A percentile compares a stretch with the other conserved stretches of the same genome.
These are phyloP conservation scores for Sternotherus odoratus DNA, from an alignment of 2,797 vertebrate species.

Conservation along the genomic window DNA sequence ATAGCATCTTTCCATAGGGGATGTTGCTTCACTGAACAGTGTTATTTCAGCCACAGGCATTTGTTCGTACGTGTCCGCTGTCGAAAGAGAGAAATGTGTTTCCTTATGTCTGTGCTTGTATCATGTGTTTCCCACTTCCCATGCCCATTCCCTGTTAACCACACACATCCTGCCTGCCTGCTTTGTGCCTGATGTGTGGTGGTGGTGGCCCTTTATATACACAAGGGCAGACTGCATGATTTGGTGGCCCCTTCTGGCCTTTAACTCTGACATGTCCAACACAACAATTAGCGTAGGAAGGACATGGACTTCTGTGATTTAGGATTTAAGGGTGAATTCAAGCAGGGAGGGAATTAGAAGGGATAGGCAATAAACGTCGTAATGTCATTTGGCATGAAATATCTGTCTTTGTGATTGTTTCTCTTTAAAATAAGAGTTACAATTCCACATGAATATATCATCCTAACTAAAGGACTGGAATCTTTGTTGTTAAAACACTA, in stretches of 20 bases:
- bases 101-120: not conserved
- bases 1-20: not conserved
- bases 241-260: not conserved
- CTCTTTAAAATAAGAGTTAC: not conserved
- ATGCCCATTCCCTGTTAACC: not conserved
- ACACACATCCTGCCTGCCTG: not conserved
- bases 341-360: not conserved
- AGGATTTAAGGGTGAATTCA: accelerated
- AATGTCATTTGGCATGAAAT: not conserved
- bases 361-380: not conserved
- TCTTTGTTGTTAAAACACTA: not conserved
- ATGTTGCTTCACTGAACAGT: not conserved
- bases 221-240: not conserved
- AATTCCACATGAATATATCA: not conserved
- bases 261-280: not conserved
- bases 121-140: accelerated
- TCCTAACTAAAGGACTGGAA: not conserved
- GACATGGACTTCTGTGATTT: accelerated
- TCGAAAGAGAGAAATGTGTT: not conserved
- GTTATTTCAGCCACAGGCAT: conserved; percentile 15
- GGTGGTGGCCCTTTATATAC: not conserved
- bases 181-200: not conserved
- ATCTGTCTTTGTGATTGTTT: not conserved
- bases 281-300: accelerated
- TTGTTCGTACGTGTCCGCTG: not conserved